Percentiles rank a stretch among this genome's conserved stretches.
These are phyloP conservation scores for Anastrepha obliqua DNA, from an alignment of 1,140 invertebrate genomes.

Conservation along the genomic window DNA sequence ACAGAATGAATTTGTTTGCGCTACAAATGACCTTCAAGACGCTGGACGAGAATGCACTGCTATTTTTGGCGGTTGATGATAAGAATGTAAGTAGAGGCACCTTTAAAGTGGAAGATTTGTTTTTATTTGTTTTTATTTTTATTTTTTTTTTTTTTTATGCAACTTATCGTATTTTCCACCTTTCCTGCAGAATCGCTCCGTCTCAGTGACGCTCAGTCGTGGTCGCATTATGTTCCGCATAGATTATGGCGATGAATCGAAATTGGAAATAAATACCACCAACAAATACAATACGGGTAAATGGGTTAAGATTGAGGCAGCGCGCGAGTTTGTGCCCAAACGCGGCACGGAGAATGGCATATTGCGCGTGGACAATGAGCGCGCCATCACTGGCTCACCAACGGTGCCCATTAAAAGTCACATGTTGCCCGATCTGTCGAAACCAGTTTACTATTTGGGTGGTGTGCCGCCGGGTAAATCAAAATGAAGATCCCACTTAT, in stretches of 20 bases:
- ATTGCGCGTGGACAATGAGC: constrained; percentile 83
- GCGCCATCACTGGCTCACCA: constrained; percentile 79
- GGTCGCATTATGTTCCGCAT: constrained; percentile 87
- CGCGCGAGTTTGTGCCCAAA: constrained; percentile 75
- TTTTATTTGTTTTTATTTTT: background rate
- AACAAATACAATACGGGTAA: constrained; percentile 88
- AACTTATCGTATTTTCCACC: background rate
- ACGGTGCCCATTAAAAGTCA: constrained; percentile 77
- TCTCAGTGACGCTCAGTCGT: constrained; percentile 84
- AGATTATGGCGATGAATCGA: constrained; percentile 80
- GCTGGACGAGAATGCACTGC: constrained; percentile 89
- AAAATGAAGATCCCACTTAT: background rate
- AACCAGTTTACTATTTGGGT: constrained; percentile 84
- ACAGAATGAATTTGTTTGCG: constrained; percentile 84
- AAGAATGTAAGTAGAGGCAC: constrained; percentile 76
- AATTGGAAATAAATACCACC: constrained; percentile 81
- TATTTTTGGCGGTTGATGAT: constrained; percentile 88
- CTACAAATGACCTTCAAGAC: constrained; percentile 89
- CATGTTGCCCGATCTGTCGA: constrained; percentile 80
- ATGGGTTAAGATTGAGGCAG: constrained; percentile 85
- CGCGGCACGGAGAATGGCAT: constrained; percentile 79
- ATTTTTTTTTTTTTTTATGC: constrained; percentile 43
- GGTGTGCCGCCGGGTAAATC: constrained; percentile 85
- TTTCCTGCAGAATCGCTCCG: constrained; percentile 82
- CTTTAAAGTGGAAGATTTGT: background rate